phyloP scores from a whole-genome alignment of 2,888 invertebrate genomes.

The Aquatica leii region DNA sequence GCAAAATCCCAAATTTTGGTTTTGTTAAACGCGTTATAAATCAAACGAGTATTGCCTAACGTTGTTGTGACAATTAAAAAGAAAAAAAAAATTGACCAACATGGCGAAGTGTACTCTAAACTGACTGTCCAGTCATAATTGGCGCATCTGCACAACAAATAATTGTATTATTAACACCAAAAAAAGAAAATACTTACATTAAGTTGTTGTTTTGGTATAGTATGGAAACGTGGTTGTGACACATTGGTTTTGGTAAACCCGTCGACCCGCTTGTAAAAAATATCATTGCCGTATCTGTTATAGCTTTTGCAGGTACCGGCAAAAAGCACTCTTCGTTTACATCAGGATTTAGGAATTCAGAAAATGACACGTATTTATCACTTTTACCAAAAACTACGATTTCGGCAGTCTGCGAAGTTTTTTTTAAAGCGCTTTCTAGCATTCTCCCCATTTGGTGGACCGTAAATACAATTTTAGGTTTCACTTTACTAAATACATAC shows the following conservation, averaged over 20 bases:
- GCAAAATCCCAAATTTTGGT: too few relatives aligned
- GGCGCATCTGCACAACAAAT: too few relatives aligned
- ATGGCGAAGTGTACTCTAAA: too few relatives aligned
- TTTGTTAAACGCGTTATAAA: too few relatives aligned
- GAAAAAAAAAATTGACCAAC: too few relatives aligned
- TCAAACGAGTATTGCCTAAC: too few relatives aligned
- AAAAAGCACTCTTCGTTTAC: conserved; percentile 33
- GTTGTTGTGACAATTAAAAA: too few relatives aligned
- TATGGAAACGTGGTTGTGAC: conserved; percentile 37
- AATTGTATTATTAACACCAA: too few relatives aligned
- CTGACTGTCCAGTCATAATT: too few relatives aligned
- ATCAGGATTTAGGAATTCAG: conserved; percentile 43
- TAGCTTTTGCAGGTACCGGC: too few relatives aligned
- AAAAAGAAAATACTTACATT: conserved; percentile 15
- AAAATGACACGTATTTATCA: conserved; percentile 33
- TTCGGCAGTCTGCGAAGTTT: conserved; percentile 41
- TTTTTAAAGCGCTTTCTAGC: conserved; percentile 39
- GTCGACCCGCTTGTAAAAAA: conserved; percentile 47
- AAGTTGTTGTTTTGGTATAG: neutral
- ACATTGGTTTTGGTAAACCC: conserved; percentile 44
- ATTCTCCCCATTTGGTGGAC: conserved; percentile 30
- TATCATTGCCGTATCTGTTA: too few relatives aligned
- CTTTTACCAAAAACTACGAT: conserved; percentile 50
- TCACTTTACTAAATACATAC: conserved; percentile 42
- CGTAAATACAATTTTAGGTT: conserved; percentile 47